Conservation (phyloP, 2,888 invertebrate genomes). For the Buathra laborator region DNA sequence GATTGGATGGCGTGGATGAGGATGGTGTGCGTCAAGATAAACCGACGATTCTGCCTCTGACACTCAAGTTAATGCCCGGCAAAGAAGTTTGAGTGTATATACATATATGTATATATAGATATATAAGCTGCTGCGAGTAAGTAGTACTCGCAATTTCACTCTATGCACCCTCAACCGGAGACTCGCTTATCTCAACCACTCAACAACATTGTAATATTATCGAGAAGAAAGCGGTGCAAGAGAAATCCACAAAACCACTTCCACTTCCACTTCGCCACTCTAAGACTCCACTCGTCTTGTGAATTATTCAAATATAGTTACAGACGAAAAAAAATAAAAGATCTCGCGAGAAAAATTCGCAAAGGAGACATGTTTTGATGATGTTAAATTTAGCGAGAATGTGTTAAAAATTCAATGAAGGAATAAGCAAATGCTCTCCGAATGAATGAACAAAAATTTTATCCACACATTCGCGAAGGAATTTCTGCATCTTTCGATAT, state of each 20-base stretch:
- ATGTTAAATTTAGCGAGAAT: no score
- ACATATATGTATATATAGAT: not conserved
- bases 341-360: not conserved
- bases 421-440: no score
- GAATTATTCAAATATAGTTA: conserved; percentile 56
- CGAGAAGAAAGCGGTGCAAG: conserved; percentile 29
- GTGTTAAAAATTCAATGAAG: no score
- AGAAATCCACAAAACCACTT: conserved; percentile 47
- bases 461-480: no score
- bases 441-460: not conserved
- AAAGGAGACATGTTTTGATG: conserved; percentile 5
- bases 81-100: conserved; percentile 58
- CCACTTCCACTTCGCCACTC: conserved; percentile 33
- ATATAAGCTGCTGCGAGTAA: conserved; percentile 54
- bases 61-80: conserved; percentile 70
- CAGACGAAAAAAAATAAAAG: conserved; percentile 29
- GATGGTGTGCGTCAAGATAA: conserved; percentile 66
- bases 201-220: conserved; percentile 60
- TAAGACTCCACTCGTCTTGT: conserved; percentile 20
- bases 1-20: not conserved
- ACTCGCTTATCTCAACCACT: conserved; percentile 47
- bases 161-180: conserved; percentile 60
- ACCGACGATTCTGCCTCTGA: conserved; percentile 67
- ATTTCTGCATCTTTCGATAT: no score
- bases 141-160: conserved; percentile 66